These are phyloP conservation scores for Agriotes lineatus DNA, from an alignment of 2,888 invertebrate genomes.

Conservation along the genomic window DNA sequence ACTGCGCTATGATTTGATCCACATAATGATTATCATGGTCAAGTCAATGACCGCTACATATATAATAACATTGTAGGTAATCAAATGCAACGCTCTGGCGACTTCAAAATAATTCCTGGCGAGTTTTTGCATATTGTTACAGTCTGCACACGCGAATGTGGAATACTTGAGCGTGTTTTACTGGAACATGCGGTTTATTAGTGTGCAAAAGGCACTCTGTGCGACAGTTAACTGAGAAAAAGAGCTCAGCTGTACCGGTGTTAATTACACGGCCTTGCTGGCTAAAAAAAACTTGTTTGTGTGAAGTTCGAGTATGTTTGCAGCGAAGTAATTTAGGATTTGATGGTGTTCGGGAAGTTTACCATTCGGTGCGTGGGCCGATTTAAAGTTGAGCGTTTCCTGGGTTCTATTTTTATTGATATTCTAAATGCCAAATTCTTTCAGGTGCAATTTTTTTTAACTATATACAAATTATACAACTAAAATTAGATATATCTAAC, in stretches of 20 bases:
- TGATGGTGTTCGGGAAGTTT: neutral
- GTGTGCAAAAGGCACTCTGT: neutral
- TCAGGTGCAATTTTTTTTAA: too few relatives aligned
- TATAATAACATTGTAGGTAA: conserved; percentile 22
- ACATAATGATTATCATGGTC: conserved; percentile 28
- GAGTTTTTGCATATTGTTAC: conserved; percentile 20
- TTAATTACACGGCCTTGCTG: conserved; percentile 8
- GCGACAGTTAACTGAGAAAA: too few relatives aligned
- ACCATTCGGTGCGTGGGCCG: too few relatives aligned
- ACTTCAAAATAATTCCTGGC: conserved; percentile 12
- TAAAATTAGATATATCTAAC: too few relatives aligned
- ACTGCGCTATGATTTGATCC: conserved; percentile 21
- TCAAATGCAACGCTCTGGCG: conserved; percentile 30
- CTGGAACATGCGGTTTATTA: neutral
- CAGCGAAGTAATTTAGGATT: neutral
- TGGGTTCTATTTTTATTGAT: too few relatives aligned
- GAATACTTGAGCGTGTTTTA: conserved; percentile 1
- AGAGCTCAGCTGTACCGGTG: neutral
- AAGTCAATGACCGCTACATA: conserved; percentile 30
- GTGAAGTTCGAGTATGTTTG: neutral
- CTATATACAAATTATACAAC: too few relatives aligned
- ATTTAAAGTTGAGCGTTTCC: too few relatives aligned
- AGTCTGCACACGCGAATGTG: conserved; percentile 5
- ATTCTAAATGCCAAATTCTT: too few relatives aligned
- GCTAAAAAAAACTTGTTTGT: conserved; percentile 4